Base-by-base conservation (phyloP, 2,797 vertebrate genomes). In the Dallia pectoralis region DNA sequence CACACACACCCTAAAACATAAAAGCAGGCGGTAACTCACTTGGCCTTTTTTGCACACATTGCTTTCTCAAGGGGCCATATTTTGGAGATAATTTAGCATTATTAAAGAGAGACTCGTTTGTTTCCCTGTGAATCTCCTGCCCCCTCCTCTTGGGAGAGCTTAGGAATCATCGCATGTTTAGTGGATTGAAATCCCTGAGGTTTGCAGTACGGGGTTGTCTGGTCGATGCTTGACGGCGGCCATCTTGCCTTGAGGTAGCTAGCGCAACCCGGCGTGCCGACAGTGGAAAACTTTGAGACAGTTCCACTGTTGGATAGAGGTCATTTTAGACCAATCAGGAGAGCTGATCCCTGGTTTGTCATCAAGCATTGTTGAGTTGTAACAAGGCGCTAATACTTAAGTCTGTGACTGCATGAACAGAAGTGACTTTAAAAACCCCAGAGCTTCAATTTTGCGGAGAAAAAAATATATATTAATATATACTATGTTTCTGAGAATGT, bases 361-460 rank as follows among this genome's bases (percentile, higher is more conserved):
- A 91, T 86, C 86, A 81, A 91, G 87, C 86, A 88, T 87, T 80
- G 82, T 80, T 87, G 80, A 88, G 87, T 90, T 88, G 81, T 86
- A 82, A 78, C 79, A 82, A 91, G 91, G 92, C 89, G 83, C 91
- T 93, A 92, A 93, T 91, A 92, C 89, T 91, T 87, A 91, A 92
- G 90, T 93, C 92, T 93, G 92, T 93, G 93, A 93, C 93, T 93
- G 93, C 93, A 94, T 94, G 92, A 93, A 93, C 90, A 93, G 90
- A 92, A 94, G 84, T 87, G 88, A 93, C 86, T 91, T 87, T 90
- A 86, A 85, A 88, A 91, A 87, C 87, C 88, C 87, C 91, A 84
- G 93, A 87, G 91, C 90, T 92, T 92, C 85, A 89, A 92, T 92
- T 82, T 92, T 86, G 90, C 91, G 87, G 84, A 91, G 79, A 78